Evolutionary conservation across 2,113 vertebrate genomes (phyloP).

Genomic region (Mellivora capensis): DNA sequence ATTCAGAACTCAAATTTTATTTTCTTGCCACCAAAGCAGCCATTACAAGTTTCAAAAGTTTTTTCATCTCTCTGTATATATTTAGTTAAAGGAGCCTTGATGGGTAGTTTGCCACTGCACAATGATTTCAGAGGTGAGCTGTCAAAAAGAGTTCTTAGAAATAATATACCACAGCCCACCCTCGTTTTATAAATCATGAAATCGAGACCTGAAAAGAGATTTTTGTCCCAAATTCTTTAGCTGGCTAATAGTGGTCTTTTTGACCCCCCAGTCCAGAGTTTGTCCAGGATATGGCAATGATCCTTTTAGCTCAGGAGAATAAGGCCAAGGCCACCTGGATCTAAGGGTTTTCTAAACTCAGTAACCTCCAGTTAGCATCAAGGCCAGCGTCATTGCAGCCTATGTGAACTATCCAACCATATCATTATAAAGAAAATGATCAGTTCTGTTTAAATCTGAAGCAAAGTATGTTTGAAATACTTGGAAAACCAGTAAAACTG

Average conservation of each 20-base stretch:
- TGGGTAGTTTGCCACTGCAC: background rate
- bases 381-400: background rate
- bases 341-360: background rate
- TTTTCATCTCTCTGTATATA: background rate
- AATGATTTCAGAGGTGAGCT: background rate
- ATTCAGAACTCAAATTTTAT: background rate
- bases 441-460: constrained; percentile 14
- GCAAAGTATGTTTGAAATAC: background rate
- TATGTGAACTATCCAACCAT: background rate
- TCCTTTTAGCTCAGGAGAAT: background rate
- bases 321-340: background rate
- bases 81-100: background rate
- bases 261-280: background rate
- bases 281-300: background rate
- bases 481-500: constrained; percentile 45
- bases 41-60: background rate
- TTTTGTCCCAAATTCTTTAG: background rate
- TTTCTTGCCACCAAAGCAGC: background rate
- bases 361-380: background rate
- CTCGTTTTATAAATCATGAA: background rate
- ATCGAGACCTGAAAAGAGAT: background rate
- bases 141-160: background rate
- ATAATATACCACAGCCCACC: background rate
- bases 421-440: background rate
- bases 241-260: background rate